Evolutionary conservation across 1,140 invertebrate genomes (phyloP).

Genomic region (Caligus rogercresseyi): DNA sequence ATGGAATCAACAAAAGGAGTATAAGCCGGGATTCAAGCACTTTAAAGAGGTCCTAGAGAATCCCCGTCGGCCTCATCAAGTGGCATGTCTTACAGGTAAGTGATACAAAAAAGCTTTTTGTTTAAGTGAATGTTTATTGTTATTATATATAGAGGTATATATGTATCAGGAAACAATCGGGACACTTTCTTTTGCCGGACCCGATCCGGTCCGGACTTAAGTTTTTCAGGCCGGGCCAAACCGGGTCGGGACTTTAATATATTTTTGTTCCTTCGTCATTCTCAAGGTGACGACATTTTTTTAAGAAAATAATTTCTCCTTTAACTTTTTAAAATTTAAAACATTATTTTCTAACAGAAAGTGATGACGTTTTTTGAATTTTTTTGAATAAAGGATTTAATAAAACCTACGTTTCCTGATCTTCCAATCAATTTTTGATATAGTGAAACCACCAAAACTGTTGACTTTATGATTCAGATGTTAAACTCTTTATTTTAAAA

Average conservation of each 20-base stretch:
- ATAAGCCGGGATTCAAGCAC: conserved; percentile 62
- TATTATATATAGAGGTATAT: neutral
- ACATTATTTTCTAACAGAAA: neutral
- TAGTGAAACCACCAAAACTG: no score
- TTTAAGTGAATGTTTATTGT: neutral
- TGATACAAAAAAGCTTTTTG: neutral
- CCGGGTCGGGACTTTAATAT: no score
- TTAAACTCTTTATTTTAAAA: neutral
- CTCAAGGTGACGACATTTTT: no score
- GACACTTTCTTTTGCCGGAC: neutral
- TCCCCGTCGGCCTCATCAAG: conserved; percentile 64
- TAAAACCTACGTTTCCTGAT: neutral
- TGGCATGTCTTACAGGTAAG: conserved; percentile 53
- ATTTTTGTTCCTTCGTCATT: no score
- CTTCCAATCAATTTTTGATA: neutral
- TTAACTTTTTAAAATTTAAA: neutral
- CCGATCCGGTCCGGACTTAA: no score
- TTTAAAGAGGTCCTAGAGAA: conserved; percentile 75
- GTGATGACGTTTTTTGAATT: neutral
- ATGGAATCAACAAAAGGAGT: conserved; percentile 17
- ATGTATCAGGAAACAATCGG: neutral
- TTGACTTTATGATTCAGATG: neutral
- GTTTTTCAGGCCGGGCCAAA: no score
- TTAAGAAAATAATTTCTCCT: no score
- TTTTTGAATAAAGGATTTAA: neutral